Evolutionary conservation across 2,888 invertebrate species (phyloP).

Genomic region (Cyaniris semiargus): DNA sequence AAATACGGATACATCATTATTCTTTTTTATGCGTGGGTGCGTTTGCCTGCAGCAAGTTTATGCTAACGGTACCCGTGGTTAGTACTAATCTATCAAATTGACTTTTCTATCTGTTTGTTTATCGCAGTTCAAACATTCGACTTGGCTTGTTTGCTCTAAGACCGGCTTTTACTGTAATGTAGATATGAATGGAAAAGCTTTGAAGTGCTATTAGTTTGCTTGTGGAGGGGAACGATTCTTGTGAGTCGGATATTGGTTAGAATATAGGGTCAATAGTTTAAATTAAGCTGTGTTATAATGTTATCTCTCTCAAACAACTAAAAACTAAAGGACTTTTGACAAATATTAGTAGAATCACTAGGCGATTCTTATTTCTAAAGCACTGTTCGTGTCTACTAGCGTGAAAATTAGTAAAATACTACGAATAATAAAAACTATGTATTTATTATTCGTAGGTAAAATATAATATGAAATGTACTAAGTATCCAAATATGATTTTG

Average conservation of each 20-base stretch:
- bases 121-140: constrained; percentile 12
- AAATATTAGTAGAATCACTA: too few relatives aligned
- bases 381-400: too few relatives aligned
- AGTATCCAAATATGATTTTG: too few relatives aligned
- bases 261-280: too few relatives aligned
- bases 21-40: neutral
- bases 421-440: too few relatives aligned
- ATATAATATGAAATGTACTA: too few relatives aligned
- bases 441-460: too few relatives aligned
- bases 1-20: neutral
- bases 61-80: neutral
- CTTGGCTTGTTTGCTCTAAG: neutral
- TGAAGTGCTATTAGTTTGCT: neutral
- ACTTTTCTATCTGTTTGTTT: constrained; percentile 16
- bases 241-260: neutral
- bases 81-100: constrained; percentile 17
- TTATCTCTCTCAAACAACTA: too few relatives aligned
- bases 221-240: neutral
- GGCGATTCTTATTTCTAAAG: too few relatives aligned
- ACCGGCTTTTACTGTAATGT: constrained; percentile 16
- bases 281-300: too few relatives aligned
- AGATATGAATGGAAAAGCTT: constrained; percentile 6
- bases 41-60: neutral
- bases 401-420: too few relatives aligned
- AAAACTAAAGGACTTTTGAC: too few relatives aligned